phyloP scores from a whole-genome alignment of 1,140 invertebrate species.

The honey bee (Apis mellifera) region DNA sequence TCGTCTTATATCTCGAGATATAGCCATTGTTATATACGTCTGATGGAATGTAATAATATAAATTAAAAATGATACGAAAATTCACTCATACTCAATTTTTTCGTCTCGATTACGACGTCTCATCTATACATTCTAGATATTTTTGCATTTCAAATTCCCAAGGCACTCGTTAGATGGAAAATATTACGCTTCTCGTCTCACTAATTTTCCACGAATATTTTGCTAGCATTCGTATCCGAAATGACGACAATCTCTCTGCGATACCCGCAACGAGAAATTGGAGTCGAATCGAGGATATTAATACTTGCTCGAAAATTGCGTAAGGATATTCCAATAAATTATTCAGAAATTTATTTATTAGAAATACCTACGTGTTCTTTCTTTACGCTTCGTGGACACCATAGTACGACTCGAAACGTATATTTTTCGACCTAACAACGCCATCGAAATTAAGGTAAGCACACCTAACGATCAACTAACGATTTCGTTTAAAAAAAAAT shows the following conservation, averaged over 20 bases:
- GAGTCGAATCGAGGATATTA: not conserved
- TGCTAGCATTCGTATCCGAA: not conserved
- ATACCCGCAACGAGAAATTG: conserved; percentile 54
- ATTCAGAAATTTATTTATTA: not conserved
- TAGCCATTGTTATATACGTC: not conserved
- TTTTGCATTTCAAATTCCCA: too few relatives aligned
- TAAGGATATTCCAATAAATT: conserved; percentile 7
- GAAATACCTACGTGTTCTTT: not conserved
- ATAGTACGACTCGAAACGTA: not conserved
- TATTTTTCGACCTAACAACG: not conserved
- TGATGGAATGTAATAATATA: not conserved
- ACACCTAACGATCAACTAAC: not conserved
- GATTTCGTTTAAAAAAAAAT: not conserved
- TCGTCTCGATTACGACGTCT: too few relatives aligned
- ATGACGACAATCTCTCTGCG: conserved; percentile 39
- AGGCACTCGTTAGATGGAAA: not conserved
- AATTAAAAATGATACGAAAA: too few relatives aligned
- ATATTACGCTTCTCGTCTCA: not conserved
- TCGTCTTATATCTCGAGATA: not conserved
- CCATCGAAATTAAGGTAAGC: not conserved
- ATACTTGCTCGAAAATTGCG: not conserved
- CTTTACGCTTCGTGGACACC: not conserved
- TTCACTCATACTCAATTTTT: not conserved
- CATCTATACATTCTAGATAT: too few relatives aligned
- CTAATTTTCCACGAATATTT: not conserved